Conservation (phyloP, 1,140 invertebrate species). For the Luehdorfia chinensis region DNA sequence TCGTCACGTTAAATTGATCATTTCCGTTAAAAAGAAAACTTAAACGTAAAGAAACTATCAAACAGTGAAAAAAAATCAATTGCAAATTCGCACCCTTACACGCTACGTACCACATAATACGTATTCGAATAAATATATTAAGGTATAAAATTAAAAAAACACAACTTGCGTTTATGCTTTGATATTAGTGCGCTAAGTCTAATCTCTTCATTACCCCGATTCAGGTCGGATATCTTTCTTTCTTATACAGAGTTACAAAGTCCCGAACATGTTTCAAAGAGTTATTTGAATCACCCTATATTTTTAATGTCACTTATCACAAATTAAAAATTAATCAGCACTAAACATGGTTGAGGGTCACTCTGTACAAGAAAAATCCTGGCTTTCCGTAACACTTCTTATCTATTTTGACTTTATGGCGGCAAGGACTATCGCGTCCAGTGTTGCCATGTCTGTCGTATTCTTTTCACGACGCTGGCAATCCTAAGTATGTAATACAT, state of each 20-base stretch:
- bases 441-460: conserved; percentile 25
- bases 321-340: not conserved
- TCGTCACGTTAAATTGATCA: too few relatives aligned
- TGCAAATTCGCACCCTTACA: conserved; percentile 29
- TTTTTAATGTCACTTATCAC: conserved; percentile 8
- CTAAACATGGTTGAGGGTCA: not conserved
- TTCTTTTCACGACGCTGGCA: conserved; percentile 20
- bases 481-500: conserved; percentile 36
- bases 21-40: too few relatives aligned
- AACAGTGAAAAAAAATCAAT: not conserved
- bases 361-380: conserved; percentile 8
- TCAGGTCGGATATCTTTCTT: too few relatives aligned
- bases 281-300: too few relatives aligned
- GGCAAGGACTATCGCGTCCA: too few relatives aligned
- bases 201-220: conserved; percentile 14
- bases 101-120: conserved; percentile 52
- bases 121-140: conserved; percentile 68
- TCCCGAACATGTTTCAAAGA: too few relatives aligned
- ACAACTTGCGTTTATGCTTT: conserved; percentile 56
- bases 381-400: not conserved
- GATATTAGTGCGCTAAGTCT: conserved; percentile 49
- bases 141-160: conserved; percentile 74
- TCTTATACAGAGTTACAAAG: too few relatives aligned
- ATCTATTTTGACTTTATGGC: conserved; percentile 2
- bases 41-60: too few relatives aligned